Base-by-base conservation (phyloP, 2,888 invertebrate species). In the Icerya purchasi region DNA sequence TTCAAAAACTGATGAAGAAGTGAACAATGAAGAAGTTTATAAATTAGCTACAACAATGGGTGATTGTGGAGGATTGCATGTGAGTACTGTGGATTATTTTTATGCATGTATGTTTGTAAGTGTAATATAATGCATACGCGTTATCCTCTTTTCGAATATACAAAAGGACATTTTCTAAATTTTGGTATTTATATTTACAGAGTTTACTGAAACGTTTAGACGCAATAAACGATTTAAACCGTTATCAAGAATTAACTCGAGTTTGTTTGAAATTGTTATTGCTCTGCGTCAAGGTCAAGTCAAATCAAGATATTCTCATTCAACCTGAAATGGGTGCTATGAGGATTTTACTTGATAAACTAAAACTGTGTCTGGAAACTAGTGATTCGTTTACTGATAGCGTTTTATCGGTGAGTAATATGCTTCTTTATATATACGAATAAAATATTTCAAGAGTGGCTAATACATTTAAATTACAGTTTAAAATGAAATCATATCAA, bases 1-100 rank as follows among this genome's bases (percentile, higher is more conserved):
- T 64, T 83, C 83, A 68, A 91, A 83, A 72, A 81, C 73, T 72
- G 87, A 83, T 69, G 88, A 78, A 74, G 90, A 82, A 67, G 86
- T 93, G 1, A 92, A 97, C 70, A 91, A 92, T 67, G 97, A 97
- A 69, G 89, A 93, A 69, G 83, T 92, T 0, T 97, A 90, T 71
- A 82, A 84, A 68, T 84, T 90, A 84, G 88, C 89, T 0, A 85
- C 84, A 69, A 86, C 89, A 1, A 75, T 92, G 68, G 83, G 83
- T 1, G 82, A 86, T 65, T 86, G 86, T 70, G 84, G 79, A 1
- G 86, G 86, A 1, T 72, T 86, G 14, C 74, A 78, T 67, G 78
- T 78, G 62, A 25, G 59, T 58, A 8, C n/a, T n/a, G n/a, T n/a
- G n/a, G n/a, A n/a, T n/a, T n/a, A n/a, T n/a, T n/a, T n/a, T n/a